A percentile compares a stretch with the other conserved stretches of the same genome.
These are phyloP conservation scores for Corapipo altera DNA, from an alignment of 2,113 vertebrate genomes.

Conservation along the genomic window DNA sequence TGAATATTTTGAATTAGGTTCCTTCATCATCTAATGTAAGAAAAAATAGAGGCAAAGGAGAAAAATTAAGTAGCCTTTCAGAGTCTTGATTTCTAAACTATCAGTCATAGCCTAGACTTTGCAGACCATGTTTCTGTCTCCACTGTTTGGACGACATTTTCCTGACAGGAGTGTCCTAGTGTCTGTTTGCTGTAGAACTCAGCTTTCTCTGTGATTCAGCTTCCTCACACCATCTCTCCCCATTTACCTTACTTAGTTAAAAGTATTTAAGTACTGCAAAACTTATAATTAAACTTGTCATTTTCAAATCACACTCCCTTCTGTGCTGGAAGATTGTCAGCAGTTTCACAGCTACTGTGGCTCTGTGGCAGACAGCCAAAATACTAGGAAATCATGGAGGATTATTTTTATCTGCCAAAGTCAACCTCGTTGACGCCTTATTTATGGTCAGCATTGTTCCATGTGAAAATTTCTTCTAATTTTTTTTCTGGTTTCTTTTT, in stretches of 20 bases:
- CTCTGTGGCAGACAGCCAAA: background rate
- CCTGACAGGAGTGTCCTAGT: background rate
- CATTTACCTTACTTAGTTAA: background rate
- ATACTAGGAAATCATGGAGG: background rate
- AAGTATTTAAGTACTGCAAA: background rate
- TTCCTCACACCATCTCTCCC: background rate
- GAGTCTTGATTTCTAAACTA: background rate
- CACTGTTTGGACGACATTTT: background rate
- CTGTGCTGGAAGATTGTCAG: background rate
- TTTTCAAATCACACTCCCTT: background rate
- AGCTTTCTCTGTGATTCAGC: background rate
- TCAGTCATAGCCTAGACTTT: background rate
- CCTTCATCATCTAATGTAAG: background rate
- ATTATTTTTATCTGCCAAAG: background rate
- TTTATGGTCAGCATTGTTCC: background rate
- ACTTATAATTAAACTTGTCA: background rate
- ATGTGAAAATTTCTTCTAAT: background rate
- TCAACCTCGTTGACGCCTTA: background rate
- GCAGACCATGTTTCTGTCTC: background rate
- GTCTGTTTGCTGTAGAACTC: background rate
- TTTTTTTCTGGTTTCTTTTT: accelerated
- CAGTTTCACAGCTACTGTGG: background rate
- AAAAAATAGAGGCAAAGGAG: background rate
- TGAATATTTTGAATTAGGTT: background rate
- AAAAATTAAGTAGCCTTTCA: background rate